A percentile compares a stretch with the other conserved stretches of the same genome.
Conservation (phyloP, 1,140 invertebrate species). For the Helicoverpa zea region DNA sequence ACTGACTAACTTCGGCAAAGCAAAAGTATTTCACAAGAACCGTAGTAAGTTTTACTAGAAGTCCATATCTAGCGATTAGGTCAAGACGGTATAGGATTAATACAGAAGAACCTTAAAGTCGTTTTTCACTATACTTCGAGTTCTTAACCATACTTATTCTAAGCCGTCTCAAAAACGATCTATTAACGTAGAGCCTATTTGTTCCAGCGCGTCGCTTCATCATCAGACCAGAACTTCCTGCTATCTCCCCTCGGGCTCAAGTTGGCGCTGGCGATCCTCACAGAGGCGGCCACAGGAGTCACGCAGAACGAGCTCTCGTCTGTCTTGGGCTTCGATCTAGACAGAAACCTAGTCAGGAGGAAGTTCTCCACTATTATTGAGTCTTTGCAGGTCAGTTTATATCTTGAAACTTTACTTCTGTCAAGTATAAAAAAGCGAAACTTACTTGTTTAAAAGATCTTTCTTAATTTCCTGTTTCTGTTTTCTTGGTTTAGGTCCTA, state of each 20-base stretch:
- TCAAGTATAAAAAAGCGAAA: neutral
- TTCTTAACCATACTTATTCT: no score
- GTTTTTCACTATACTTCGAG: no score
- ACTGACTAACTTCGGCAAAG: no score
- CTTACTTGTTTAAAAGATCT: no score
- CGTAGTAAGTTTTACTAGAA: no score
- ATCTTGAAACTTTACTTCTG: neutral
- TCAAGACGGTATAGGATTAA: no score
- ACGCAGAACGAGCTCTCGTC: conserved; percentile 89
- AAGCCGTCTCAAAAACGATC: no score
- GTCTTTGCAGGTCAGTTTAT: conserved; percentile 81
- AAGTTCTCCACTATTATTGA: conserved; percentile 86
- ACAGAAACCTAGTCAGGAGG: conserved; percentile 83
- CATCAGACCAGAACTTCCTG: conserved; percentile 89
- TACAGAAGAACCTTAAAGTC: no score
- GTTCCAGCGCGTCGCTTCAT: conserved; percentile 72
- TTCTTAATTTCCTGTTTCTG: no score
- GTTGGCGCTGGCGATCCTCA: conserved; percentile 90
- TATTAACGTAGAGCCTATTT: neutral
- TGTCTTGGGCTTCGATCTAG: conserved; percentile 87
- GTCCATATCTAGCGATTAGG: no score
- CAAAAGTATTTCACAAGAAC: no score
- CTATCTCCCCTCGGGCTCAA: conserved; percentile 94
- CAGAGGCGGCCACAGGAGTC: conserved; percentile 89
- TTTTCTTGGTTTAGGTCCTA: no score